Evolutionary conservation across 2,113 vertebrate species (phyloP).

Genomic region (Cyprinodon brontotheroides): DNA sequence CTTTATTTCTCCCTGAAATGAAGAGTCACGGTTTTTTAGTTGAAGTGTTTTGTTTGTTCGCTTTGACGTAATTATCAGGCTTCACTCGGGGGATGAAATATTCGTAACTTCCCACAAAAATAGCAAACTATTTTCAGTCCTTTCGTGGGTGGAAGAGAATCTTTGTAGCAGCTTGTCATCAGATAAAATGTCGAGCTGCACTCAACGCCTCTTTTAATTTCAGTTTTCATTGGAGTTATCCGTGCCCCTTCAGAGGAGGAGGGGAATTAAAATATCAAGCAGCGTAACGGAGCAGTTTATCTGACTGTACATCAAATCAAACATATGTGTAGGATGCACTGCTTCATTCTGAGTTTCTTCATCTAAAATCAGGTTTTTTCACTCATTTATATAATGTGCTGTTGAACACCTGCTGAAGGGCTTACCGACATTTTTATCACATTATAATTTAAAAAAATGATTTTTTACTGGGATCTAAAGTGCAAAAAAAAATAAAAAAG

Average conservation of each 20-base stretch:
- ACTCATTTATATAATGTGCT: not conserved
- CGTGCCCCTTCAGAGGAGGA: not conserved
- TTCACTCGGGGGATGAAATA: slow-evolving; percentile 7
- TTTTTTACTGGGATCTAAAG: not conserved
- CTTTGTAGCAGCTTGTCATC: slow-evolving; percentile 21
- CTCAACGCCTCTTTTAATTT: slow-evolving; percentile 9
- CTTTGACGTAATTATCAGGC: slow-evolving; percentile 9
- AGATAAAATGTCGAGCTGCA: slow-evolving; percentile 19
- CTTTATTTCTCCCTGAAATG: not conserved
- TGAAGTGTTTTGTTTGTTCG: not conserved
- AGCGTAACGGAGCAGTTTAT: not conserved
- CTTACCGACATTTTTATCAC: not conserved
- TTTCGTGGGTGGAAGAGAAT: not conserved
- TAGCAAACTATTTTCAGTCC: slow-evolving; percentile 36
- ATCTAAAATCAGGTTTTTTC: not conserved
- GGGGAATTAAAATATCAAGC: not conserved
- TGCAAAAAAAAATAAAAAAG: not conserved
- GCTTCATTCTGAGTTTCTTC: not conserved
- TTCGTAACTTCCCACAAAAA: slow-evolving; percentile 30
- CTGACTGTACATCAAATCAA: not conserved
- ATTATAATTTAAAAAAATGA: not conserved
- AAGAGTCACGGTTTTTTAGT: not conserved
- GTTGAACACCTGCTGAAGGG: not conserved
- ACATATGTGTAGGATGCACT: not conserved
- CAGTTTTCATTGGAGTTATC: slow-evolving; percentile 2